These are phyloP conservation scores for Herminia tarsipennalis DNA, from an alignment of 2,888 invertebrate genomes.

Conservation along the genomic window DNA sequence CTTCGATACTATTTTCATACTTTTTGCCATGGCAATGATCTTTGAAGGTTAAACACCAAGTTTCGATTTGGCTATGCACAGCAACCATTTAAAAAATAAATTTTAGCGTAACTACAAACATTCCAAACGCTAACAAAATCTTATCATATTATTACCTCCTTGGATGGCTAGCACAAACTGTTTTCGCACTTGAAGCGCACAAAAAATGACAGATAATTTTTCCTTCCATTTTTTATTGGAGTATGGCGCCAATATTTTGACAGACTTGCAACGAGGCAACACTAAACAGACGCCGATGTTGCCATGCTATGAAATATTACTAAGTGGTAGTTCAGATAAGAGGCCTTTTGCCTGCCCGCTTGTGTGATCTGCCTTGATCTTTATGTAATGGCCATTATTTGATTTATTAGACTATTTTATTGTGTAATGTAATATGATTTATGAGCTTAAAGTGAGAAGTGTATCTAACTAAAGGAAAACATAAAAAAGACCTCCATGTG, in stretches of 20 bases:
- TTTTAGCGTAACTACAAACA: no score
- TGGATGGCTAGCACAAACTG: background rate
- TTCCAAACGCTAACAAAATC: no score
- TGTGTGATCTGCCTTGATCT: constrained; percentile 40
- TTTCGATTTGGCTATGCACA: no score
- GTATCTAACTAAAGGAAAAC: constrained; percentile 23
- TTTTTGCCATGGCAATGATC: no score
- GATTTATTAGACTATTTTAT: constrained; percentile 45
- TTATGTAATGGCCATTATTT: constrained; percentile 42
- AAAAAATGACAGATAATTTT: constrained; percentile 38
- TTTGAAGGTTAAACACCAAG: no score
- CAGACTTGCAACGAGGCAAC: constrained; percentile 58
- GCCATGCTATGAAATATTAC: constrained; percentile 65
- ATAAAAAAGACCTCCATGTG: constrained; percentile 17
- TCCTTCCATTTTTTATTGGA: constrained; percentile 40
- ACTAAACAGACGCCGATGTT: constrained; percentile 63
- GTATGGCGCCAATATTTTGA: constrained; percentile 74
- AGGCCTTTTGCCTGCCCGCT: constrained; percentile 54
- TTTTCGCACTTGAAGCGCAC: constrained; percentile 21
- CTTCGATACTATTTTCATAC: no score
- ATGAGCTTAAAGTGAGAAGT: constrained; percentile 35
- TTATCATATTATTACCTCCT: background rate
- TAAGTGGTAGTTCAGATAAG: constrained; percentile 75
- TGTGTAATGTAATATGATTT: constrained; percentile 39
- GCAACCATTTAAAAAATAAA: no score